phyloP scores from a whole-genome alignment of 2,888 invertebrate species.

The Ichneumon xanthorius region DNA sequence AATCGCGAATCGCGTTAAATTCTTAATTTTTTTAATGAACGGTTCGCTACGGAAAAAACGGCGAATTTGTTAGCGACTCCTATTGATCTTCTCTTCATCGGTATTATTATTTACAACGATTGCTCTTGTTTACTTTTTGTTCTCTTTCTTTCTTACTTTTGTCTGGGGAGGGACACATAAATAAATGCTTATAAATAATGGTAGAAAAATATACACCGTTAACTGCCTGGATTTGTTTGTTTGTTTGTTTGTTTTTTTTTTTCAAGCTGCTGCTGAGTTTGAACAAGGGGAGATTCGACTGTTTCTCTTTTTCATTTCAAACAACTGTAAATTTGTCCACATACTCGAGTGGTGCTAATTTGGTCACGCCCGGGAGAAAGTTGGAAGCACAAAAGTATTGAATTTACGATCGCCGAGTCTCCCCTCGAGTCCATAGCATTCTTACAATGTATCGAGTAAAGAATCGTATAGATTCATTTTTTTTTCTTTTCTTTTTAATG shows the following conservation, averaged over 20 bases:
- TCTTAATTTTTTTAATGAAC: constrained; percentile 18
- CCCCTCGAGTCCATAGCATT: constrained; percentile 1
- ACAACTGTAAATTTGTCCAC: constrained; percentile 10
- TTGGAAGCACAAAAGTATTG: not conserved
- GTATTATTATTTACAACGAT: constrained; percentile 14
- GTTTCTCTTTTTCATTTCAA: constrained; percentile 1
- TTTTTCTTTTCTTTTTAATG: not conserved
- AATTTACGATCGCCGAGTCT: not conserved
- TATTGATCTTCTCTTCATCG: not conserved
- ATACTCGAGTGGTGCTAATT: constrained; percentile 1
- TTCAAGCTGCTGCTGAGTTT: constrained; percentile 41
- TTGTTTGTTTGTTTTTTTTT: constrained; percentile 30
- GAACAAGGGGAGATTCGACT: constrained; percentile 59
- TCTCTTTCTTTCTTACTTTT: constrained; percentile 33
- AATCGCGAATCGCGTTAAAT: constrained; percentile 35
- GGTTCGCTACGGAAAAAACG: constrained; percentile 8
- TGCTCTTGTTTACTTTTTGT: constrained; percentile 11
- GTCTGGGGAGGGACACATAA: constrained; percentile 72
- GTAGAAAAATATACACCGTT: constrained; percentile 80
- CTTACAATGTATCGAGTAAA: constrained; percentile 12
- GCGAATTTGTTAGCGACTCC: not conserved
- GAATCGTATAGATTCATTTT: constrained; percentile 3
- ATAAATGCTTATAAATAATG: constrained; percentile 77
- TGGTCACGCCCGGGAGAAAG: constrained; percentile 16
- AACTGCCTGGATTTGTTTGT: constrained; percentile 60